Conservation (phyloP, 2,797 vertebrate genomes). For the Macropus fuliginosus region DNA sequence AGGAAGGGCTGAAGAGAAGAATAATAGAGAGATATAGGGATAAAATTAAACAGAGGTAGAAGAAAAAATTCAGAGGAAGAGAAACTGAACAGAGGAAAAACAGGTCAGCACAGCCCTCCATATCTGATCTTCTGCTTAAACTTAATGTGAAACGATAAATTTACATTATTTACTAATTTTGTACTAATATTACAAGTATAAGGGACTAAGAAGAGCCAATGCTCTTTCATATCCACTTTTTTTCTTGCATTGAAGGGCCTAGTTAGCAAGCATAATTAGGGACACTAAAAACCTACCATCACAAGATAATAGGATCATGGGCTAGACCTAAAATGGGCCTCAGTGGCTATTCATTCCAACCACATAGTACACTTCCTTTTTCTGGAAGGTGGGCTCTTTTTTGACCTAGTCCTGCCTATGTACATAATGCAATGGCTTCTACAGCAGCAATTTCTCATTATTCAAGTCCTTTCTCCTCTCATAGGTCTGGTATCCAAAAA, state of each 20-base stretch:
- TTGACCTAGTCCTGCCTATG: not conserved
- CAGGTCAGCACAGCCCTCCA: not conserved
- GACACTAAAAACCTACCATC: not conserved
- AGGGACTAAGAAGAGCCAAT: too few relatives aligned
- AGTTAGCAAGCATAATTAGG: not conserved
- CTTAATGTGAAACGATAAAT: not conserved
- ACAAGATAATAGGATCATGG: not conserved
- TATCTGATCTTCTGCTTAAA: not conserved
- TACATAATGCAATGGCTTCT: not conserved
- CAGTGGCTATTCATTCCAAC: not conserved
- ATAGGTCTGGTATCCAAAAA: not conserved
- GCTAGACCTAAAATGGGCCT: not conserved
- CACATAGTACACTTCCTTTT: not conserved
- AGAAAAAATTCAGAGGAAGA: not conserved
- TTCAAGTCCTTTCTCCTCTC: not conserved
- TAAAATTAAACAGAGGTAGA: not conserved
- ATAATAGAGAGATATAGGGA: not conserved
- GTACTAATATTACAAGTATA: not conserved
- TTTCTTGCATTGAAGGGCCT: not conserved
- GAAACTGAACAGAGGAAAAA: not conserved
- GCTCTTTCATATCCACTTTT: too few relatives aligned
- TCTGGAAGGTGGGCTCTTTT: not conserved
- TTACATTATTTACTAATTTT: not conserved
- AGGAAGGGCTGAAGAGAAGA: not conserved
- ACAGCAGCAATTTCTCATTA: not conserved